These are phyloP conservation scores for Aldabrachelys gigantea DNA, from an alignment of 2,113 vertebrate genomes.

Conservation along the genomic window DNA sequence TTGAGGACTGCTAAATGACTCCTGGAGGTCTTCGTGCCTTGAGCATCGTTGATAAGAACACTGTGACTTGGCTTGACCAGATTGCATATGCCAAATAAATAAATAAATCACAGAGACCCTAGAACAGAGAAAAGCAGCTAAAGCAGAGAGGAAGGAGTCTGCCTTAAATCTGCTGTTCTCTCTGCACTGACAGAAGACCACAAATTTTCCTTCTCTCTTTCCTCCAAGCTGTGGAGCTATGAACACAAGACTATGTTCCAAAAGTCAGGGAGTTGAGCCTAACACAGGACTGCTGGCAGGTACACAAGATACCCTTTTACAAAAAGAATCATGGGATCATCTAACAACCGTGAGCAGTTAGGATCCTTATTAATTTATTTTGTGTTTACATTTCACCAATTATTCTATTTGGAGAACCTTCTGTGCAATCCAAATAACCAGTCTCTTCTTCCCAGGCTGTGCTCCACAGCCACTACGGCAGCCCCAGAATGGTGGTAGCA, in stretches of 20 bases:
- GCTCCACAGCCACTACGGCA: background rate
- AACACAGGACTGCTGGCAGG: accelerated
- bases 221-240: background rate
- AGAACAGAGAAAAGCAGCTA: background rate
- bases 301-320: accelerated
- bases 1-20: no score
- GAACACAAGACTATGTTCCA: background rate
- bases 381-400: background rate
- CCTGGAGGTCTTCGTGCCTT: no score
- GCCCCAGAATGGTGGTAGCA: background rate
- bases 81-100: no score
- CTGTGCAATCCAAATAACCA: background rate
- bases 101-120: background rate
- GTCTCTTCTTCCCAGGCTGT: background rate
- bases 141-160: background rate
- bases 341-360: background rate
- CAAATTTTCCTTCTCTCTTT: background rate
- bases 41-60: no score
- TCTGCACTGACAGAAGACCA: background rate
- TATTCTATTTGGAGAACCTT: background rate
- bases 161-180: background rate
- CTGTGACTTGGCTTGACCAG: no score
- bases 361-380: background rate
- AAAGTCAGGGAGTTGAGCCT: background rate
- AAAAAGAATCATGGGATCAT: background rate